phyloP scores from a whole-genome alignment of 2,888 invertebrate species.

The Apomyelois bistriatella region DNA sequence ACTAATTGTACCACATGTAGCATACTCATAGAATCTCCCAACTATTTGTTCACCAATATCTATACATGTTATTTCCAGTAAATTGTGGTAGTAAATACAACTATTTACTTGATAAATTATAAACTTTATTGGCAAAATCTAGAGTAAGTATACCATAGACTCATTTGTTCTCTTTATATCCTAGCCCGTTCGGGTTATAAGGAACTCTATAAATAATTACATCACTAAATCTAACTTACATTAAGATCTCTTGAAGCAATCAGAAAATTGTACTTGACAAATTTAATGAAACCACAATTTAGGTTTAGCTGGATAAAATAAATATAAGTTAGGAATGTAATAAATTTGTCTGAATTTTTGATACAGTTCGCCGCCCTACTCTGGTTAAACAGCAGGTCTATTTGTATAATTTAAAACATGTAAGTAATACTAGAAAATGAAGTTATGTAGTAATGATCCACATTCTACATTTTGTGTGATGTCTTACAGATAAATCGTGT shows the following conservation, averaged over 20 bases:
- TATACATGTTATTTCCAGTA: constrained; percentile 24
- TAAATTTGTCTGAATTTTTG: constrained; percentile 33
- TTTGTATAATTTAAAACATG: neutral
- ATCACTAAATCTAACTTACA: constrained; percentile 59
- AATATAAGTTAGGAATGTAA: constrained; percentile 53
- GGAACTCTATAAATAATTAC: constrained; percentile 41
- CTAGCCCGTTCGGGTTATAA: constrained; percentile 32
- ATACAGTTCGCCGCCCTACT: constrained; percentile 31
- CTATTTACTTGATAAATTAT: constrained; percentile 16
- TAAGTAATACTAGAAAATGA: constrained; percentile 28
- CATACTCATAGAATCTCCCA: constrained; percentile 31
- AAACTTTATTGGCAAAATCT: constrained; percentile 42
- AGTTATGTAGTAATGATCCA: constrained; percentile 39
- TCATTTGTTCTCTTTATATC: constrained; percentile 52
- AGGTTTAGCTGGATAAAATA: constrained; percentile 28
- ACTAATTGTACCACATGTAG: constrained; percentile 60
- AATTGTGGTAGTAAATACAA: constrained; percentile 10
- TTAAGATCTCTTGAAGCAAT: constrained; percentile 56
- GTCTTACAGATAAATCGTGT: constrained; percentile 21
- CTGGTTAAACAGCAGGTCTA: constrained; percentile 2
- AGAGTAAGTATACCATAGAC: constrained; percentile 38
- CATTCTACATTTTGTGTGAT: constrained; percentile 39
- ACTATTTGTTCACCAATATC: constrained; percentile 22
- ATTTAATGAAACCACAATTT: constrained; percentile 34
- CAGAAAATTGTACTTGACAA: constrained; percentile 68